Base-by-base conservation (phyloP, 2,113 vertebrate genomes). In the Actinemys pallida region DNA sequence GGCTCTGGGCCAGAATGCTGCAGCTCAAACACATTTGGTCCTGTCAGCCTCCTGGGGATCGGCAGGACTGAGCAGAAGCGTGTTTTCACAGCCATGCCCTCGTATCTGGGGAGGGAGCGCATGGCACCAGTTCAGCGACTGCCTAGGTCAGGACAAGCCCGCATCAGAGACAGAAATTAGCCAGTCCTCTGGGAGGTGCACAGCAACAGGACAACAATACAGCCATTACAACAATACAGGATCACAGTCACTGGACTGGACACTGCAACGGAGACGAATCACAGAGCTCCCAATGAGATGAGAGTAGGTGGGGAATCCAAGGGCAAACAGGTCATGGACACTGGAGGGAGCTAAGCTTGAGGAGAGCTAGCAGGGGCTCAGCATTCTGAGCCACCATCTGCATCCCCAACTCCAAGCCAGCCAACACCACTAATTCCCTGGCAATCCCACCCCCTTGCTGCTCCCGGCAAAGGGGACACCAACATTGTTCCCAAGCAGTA, bases 381-480 rank as follows among this genome's bases (percentile, higher is more conserved):
- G 59, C 14, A 56, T 25, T 85, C 76, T 17, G 75, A 10, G 12
- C 39, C n/a, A n/a, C 53, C 3, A 0, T 27, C 29, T 75, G 45
- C 10, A 17, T 84, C 57, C 22, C 22, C 20, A 42, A 13, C 57
- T 1, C 16, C 50, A 54, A 45, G 8, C 42, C 72, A 0, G 0
- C 10, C 94, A 95, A 65, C 24, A 39, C 25, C 31, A 39, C 50
- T 84, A 8, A 27, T 16, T 49, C 17, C 54, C 16, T 76, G 83
- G 65, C 17, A 87, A 65, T 27, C 35, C 2, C 1, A 27, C 76
- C 81, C 57, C 54, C 79, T 31, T 52, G 59, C 84, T 45, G 22
- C 8, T 49, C 27, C 29, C 1, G 89, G 54, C 31, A 8, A 6
- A 0, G 0, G 0, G 45, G 52, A 27, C 81, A 82, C 47, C 11